Conservation (phyloP, 2,113 vertebrate genomes). For the Pelecanoides urinatrix region DNA sequence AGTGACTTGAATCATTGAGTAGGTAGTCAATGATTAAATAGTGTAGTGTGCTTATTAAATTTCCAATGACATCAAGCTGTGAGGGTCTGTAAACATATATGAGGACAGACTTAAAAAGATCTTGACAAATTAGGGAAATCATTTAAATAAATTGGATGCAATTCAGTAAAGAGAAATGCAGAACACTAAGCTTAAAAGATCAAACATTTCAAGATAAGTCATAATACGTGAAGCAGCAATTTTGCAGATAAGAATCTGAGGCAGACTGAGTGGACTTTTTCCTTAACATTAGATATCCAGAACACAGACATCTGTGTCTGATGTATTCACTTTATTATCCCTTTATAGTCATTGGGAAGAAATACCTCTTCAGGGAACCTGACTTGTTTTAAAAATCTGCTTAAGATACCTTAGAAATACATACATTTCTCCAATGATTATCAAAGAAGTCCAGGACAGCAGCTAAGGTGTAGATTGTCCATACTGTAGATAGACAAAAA, state of each 20-base stretch:
- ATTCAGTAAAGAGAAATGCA: conserved; percentile 23
- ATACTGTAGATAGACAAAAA: not conserved
- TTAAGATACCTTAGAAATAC: not conserved
- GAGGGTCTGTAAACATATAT: conserved; percentile 49
- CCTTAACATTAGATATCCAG: not conserved
- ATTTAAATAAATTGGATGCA: conserved; percentile 43
- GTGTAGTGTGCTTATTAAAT: conserved; percentile 49
- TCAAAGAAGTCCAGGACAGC: not conserved
- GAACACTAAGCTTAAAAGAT: not conserved
- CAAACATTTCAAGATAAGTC: not conserved
- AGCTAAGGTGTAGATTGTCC: not conserved
- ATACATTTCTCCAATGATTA: not conserved
- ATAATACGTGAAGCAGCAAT: not conserved
- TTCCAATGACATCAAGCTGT: conserved; percentile 59
- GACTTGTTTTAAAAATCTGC: not conserved
- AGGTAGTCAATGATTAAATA: conserved; percentile 63
- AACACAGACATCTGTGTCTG: not conserved
- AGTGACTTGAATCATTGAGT: conserved; percentile 42
- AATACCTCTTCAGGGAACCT: not conserved
- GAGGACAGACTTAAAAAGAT: conserved; percentile 17
- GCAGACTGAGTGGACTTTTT: not conserved
- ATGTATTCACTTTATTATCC: not conserved
- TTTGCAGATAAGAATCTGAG: not conserved
- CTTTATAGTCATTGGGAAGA: not conserved
- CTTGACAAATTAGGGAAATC: conserved; percentile 24